phyloP scores from a whole-genome alignment of 1,140 invertebrate genomes.

The Diploscapter pachys region DNA sequence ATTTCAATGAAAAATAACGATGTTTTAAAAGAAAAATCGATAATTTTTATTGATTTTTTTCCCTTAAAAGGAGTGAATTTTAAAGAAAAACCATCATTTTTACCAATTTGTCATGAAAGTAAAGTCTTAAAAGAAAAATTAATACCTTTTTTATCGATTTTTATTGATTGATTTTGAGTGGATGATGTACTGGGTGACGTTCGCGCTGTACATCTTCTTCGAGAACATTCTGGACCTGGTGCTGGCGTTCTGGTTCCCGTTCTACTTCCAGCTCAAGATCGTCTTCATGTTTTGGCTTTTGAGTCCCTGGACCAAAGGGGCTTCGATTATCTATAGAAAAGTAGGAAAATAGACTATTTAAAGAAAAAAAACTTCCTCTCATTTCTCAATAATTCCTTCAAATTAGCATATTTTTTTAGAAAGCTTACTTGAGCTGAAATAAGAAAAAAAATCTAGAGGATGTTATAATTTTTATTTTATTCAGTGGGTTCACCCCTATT shows the following conservation, averaged over 20 bases:
- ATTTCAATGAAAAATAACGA: too few relatives aligned
- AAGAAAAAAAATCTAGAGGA: too few relatives aligned
- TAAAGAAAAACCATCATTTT: too few relatives aligned
- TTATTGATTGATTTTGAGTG: slow-evolving; percentile 64
- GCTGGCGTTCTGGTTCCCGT: slow-evolving; percentile 89
- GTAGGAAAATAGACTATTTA: slow-evolving; percentile 1
- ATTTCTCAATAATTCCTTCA: background rate
- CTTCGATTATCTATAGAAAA: slow-evolving; percentile 88
- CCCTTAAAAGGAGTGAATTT: too few relatives aligned
- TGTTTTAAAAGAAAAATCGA: too few relatives aligned
- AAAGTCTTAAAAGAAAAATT: too few relatives aligned
- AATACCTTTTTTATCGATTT: too few relatives aligned
- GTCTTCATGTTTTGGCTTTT: slow-evolving; percentile 91
- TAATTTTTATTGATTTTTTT: too few relatives aligned
- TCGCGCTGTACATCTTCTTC: slow-evolving; percentile 90
- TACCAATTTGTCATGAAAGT: too few relatives aligned
- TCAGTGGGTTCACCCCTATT: slow-evolving; percentile 84
- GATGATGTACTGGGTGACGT: slow-evolving; percentile 99
- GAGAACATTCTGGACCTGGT: slow-evolving; percentile 96
- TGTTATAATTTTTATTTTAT: background rate
- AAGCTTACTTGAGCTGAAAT: too few relatives aligned
- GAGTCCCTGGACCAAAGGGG: slow-evolving; percentile 90
- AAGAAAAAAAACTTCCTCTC: background rate
- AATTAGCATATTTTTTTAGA: too few relatives aligned
- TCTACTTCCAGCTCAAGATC: slow-evolving; percentile 99